Conservation (phyloP, 1,140 invertebrate species). For the Stenopsyche tienmushanensis region DNA sequence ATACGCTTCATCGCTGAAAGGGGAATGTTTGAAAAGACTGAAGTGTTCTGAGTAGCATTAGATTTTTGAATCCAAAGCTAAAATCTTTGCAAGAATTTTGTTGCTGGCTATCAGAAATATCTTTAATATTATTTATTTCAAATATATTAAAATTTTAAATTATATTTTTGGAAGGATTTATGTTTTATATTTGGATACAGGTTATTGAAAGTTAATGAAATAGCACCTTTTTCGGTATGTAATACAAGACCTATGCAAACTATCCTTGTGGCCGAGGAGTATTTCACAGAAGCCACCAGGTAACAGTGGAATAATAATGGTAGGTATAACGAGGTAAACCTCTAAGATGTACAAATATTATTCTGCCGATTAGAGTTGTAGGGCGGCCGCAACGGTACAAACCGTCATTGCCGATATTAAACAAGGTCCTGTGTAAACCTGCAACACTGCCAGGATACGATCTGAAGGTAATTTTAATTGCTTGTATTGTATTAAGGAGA, state of each 20-base stretch:
- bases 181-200: too few species aligned
- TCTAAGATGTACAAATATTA: conserved; percentile 34
- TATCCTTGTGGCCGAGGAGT: neutral
- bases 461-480: conserved; percentile 32
- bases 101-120: too few species aligned
- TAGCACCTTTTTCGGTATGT: neutral
- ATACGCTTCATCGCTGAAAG: too few species aligned
- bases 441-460: too few species aligned
- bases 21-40: too few species aligned
- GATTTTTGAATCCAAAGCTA: too few species aligned
- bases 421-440: conserved; percentile 25
- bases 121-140: too few species aligned
- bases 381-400: conserved; percentile 2
- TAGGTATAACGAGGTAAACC: conserved; percentile 30
- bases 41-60: too few species aligned
- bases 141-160: too few species aligned
- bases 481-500: conserved; percentile 27
- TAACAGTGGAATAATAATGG: conserved; percentile 19
- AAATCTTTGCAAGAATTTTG: too few species aligned
- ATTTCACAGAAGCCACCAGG: neutral
- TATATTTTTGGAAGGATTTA: too few species aligned
- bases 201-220: neutral
- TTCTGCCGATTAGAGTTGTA: conserved; percentile 31
- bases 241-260: conserved; percentile 16
- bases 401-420: conserved; percentile 20